Conservation (phyloP, 2,888 invertebrate species). For the Drosophila picticornis region DNA sequence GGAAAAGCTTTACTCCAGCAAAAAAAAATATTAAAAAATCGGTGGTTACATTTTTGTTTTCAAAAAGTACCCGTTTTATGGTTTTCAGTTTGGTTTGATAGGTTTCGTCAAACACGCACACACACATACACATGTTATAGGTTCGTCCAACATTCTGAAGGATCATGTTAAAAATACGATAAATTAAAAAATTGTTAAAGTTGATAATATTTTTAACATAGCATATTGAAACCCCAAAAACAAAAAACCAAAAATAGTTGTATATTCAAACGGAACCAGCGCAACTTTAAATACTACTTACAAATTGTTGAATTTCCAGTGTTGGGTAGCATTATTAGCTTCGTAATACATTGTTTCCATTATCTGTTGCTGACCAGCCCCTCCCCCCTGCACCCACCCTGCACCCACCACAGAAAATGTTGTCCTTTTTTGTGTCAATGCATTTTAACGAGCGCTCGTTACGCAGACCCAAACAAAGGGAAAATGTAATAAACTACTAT, state of each 20-base stretch:
- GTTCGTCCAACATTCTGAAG: constrained; percentile 50
- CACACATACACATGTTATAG: constrained; percentile 64
- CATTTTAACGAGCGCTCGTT: constrained; percentile 78
- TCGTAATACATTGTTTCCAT: constrained; percentile 77
- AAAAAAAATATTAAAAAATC: constrained; percentile 7
- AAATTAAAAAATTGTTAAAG: constrained; percentile 68
- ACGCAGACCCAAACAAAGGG: constrained; percentile 64
- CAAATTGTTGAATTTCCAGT: constrained; percentile 72
- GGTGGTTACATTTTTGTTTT: constrained; percentile 63
- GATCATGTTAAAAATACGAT: constrained; percentile 58
- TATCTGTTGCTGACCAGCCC: constrained; percentile 65
- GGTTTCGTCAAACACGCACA: constrained; percentile 65
- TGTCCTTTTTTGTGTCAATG: constrained; percentile 75
- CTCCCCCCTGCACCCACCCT: neutral
- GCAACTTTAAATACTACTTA: constrained; percentile 65
- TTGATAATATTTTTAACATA: constrained; percentile 76
- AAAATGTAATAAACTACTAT: constrained; percentile 68
- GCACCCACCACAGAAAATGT: constrained; percentile 51
- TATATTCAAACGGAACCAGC: constrained; percentile 43
- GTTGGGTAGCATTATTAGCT: constrained; percentile 71
- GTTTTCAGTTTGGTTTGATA: constrained; percentile 48
- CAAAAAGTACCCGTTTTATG: constrained; percentile 62
- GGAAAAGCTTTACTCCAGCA: constrained; percentile 70
- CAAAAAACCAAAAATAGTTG: constrained; percentile 42
- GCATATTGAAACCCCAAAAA: constrained; percentile 33